Base-by-base conservation (phyloP, 2,888 invertebrate genomes). In the Phrixothrix hirtus region DNA sequence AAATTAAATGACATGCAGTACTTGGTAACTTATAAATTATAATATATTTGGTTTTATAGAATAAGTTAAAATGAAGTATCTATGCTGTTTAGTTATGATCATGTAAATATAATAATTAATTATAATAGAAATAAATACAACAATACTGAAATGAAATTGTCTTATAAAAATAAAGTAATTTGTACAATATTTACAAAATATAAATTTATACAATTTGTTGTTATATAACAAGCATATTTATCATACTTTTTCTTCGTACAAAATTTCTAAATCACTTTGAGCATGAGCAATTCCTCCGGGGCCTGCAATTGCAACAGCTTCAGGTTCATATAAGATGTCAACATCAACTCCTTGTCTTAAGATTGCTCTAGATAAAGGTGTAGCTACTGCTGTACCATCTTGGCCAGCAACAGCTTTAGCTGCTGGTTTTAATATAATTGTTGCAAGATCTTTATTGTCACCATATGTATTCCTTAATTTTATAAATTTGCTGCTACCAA, bases 201-300 rank as follows among this genome's bases (percentile, higher is more conserved):
- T 21, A 21, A 21, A 21, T 21, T 21, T 21, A 21, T 7, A 7
- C n/a, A n/a, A n/a, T n/a, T n/a, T n/a, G n/a, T n/a, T 21, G 21
- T 3, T 5, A 21, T 3, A 21, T 21, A 21, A 21, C n/a, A n/a
- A n/a, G n/a, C 25, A 21, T 12, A 13, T 13, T 35, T 5, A 9
- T 38, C 21, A 38, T 14, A 26, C n/a, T 26, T 11, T 9, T 30
- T 50, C 44, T 39, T 74, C 73, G 58, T 75, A 76, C 49, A 55
- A 68, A 55, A 77, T 75, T 58, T 77, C 82, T 54, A 89, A 79
- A 70, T 88, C 86, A 45, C 88, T 87, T 66, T 87, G 82, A 0
- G 89, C 88, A 67, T 88, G 87, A 0, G 89, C 89, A 37, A 85
- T 81, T 5, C 89, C 89, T 2, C 88, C 88, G 21, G 87, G 87